These are phyloP conservation scores for Drosophila yakuba DNA, from an alignment of 1,140 invertebrate species.

Conservation along the genomic window DNA sequence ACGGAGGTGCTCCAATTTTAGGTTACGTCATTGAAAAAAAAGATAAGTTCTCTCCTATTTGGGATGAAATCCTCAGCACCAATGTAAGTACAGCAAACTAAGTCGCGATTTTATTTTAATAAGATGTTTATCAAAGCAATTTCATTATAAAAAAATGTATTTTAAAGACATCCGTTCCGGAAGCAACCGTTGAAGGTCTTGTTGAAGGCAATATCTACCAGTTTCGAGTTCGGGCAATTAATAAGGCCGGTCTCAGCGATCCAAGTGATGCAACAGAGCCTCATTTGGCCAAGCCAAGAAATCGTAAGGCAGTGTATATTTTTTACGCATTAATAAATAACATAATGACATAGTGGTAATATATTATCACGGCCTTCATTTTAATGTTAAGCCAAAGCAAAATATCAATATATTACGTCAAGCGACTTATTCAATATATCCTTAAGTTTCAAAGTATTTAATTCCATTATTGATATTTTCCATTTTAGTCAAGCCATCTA, in stretches of 20 bases:
- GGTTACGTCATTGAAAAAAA: slow-evolving; percentile 99
- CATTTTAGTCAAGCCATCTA: slow-evolving; percentile 92
- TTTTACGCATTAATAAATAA: no score
- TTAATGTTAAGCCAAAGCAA: slow-evolving; percentile 63
- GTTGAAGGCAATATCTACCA: slow-evolving; percentile 97
- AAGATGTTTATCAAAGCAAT: neutral
- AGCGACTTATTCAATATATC: slow-evolving; percentile 7
- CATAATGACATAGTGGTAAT: slow-evolving; percentile 5
- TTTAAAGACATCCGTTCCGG: slow-evolving; percentile 89
- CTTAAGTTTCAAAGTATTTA: neutral
- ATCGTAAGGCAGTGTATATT: slow-evolving; percentile 87
- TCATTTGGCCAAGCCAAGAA: slow-evolving; percentile 95
- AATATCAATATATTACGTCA: slow-evolving; percentile 6
- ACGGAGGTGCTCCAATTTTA: slow-evolving; percentile 97
- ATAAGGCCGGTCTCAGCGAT: slow-evolving; percentile 96
- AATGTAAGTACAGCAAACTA: slow-evolving; percentile 85
- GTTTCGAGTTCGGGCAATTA: slow-evolving; percentile 96
- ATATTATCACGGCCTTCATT: slow-evolving; percentile 2
- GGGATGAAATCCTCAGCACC: slow-evolving; percentile 95
- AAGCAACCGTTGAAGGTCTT: slow-evolving; percentile 93
- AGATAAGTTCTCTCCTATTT: slow-evolving; percentile 94
- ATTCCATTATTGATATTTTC: slow-evolving; percentile 7
- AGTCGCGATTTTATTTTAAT: neutral
- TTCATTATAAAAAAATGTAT: slow-evolving; percentile 1
- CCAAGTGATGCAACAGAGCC: slow-evolving; percentile 95